These are phyloP conservation scores for Bucco capensis DNA, from an alignment of 2,113 vertebrate species.

Conservation along the genomic window DNA sequence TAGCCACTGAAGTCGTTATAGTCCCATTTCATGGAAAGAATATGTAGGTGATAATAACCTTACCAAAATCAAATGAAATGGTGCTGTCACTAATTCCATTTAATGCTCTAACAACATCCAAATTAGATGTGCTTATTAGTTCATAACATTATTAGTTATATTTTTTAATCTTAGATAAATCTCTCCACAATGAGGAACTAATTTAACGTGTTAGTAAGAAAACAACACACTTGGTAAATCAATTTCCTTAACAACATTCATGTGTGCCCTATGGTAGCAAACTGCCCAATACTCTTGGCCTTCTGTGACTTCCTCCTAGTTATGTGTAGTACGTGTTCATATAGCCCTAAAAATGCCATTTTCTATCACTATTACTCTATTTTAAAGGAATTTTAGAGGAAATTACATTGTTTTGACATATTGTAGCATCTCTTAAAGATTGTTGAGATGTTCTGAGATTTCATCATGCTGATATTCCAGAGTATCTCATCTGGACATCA, in stretches of 20 bases:
- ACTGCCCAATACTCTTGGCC: neutral
- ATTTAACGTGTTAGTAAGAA: neutral
- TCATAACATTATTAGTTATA: constrained; percentile 28
- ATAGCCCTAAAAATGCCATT: neutral
- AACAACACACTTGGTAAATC: neutral
- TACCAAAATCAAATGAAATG: constrained; percentile 53
- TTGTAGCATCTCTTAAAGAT: neutral
- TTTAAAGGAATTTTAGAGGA: neutral
- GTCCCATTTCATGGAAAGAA: constrained; percentile 48
- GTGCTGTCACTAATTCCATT: constrained; percentile 60
- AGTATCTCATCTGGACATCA: neutral
- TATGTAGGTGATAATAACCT: constrained; percentile 42
- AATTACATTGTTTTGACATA: neutral
- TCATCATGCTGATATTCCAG: neutral
- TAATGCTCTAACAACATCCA: constrained; percentile 61
- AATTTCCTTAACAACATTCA: neutral
- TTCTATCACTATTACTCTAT: neutral
- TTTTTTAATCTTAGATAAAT: constrained; percentile 53
- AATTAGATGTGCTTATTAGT: constrained; percentile 56
- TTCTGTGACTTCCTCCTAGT: neutral
- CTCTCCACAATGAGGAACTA: constrained; percentile 1
- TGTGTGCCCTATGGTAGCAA: neutral
- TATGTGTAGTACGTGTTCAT: neutral
- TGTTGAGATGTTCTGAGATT: neutral
- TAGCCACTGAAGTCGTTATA: constrained; percentile 17